Evolutionary conservation across 2,888 invertebrate genomes (phyloP).

Genomic region (Mechanitis messenoides): DNA sequence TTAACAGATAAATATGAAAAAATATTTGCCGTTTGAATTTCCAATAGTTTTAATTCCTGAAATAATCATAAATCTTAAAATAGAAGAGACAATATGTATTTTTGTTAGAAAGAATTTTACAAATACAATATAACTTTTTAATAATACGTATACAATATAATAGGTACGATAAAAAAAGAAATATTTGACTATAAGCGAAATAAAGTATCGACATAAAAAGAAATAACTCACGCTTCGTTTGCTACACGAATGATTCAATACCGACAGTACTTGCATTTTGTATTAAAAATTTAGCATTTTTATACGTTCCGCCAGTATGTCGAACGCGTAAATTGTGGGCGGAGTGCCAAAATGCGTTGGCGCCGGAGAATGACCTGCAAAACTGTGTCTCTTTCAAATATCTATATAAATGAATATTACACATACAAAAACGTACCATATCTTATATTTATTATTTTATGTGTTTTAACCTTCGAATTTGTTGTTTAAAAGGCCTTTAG

Average conservation of each 20-base stretch:
- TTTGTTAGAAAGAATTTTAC: too few species aligned
- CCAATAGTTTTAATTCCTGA: too few species aligned
- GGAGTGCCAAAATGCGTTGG: constrained; percentile 40
- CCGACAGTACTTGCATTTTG: constrained; percentile 11
- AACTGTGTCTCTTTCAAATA: constrained; percentile 31
- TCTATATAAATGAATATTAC: neutral
- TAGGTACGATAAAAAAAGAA: too few species aligned
- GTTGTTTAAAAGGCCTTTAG: neutral
- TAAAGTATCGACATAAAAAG: neutral
- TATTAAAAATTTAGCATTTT: constrained; percentile 16
- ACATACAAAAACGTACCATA: neutral
- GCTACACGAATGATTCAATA: neutral
- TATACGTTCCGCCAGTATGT: constrained; percentile 32
- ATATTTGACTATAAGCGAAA: neutral
- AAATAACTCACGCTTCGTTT: neutral
- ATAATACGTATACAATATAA: too few species aligned
- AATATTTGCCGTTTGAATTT: too few species aligned
- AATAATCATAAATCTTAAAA: too few species aligned
- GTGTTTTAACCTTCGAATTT: neutral
- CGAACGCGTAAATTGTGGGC: constrained; percentile 44
- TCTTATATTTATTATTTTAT: neutral
- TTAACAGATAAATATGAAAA: too few species aligned
- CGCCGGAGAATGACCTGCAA: constrained; percentile 36
- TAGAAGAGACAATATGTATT: too few species aligned
- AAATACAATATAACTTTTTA: too few species aligned